Conservation (phyloP, 92 coral and sea anemone species). For the Actinernus sp. region DNA sequence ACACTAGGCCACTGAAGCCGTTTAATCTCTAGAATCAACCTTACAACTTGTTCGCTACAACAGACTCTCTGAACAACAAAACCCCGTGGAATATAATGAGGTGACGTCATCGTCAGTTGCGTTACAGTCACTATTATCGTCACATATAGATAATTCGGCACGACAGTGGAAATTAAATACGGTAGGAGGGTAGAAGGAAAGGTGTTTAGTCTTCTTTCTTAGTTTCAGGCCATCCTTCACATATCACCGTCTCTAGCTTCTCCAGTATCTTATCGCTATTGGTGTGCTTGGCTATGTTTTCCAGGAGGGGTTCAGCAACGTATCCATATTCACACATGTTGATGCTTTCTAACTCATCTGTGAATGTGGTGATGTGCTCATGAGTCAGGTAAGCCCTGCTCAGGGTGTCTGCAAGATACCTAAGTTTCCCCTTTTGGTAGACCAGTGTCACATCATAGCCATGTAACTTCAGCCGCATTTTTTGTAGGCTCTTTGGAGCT, state of each 20-base stretch:
- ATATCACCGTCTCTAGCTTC: constrained; percentile 14
- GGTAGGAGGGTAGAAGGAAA: constrained; percentile 5
- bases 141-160: too few species aligned
- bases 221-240: constrained; percentile 28
- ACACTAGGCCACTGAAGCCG: too few species aligned
- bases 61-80: too few species aligned
- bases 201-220: not conserved
- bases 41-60: too few species aligned
- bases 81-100: too few species aligned
- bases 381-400: constrained; percentile 3
- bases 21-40: too few species aligned
- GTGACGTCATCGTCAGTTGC: too few species aligned
- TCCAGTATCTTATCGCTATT: constrained; percentile 3
- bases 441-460: too few species aligned
- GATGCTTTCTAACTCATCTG: constrained; percentile 20
- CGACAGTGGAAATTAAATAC: too few species aligned
- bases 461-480: too few species aligned
- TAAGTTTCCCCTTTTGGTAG: too few species aligned
- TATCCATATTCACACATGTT: not conserved
- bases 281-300: not conserved
- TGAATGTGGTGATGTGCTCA: not conserved
- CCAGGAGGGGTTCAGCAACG: not conserved
- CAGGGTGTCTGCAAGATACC: constrained; percentile 4
- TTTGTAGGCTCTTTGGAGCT: not conserved
- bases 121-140: too few species aligned